A percentile compares a stretch with the other conserved stretches of the same genome.
phyloP scores from a whole-genome alignment of 2,113 vertebrate species.

The Sapajus apella region DNA sequence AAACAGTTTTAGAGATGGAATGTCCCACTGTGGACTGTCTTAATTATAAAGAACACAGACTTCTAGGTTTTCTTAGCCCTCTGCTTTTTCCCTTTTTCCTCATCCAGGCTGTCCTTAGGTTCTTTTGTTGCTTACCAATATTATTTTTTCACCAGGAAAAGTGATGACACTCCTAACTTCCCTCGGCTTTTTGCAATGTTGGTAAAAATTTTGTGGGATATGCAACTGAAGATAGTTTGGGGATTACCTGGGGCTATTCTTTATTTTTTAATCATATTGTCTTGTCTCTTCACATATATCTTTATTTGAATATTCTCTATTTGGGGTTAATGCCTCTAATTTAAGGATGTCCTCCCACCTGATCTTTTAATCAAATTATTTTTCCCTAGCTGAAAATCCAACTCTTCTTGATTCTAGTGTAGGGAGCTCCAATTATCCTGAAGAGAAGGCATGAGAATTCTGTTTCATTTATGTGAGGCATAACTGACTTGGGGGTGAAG shows the following conservation, averaged over 20 bases:
- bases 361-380: background rate
- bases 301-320: slow-evolving; percentile 22
- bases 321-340: background rate
- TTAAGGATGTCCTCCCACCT: background rate
- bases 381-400: background rate
- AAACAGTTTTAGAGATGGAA: slow-evolving; percentile 8
- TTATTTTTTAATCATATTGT: background rate
- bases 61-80: background rate
- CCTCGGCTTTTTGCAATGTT: background rate
- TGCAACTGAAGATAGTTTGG: background rate
- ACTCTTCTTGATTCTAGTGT: background rate
- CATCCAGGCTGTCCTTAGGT: background rate
- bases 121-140: background rate
- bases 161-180: background rate
- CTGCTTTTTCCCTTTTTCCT: background rate
- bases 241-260: background rate
- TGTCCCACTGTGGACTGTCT: background rate
- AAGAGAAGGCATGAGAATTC: background rate
- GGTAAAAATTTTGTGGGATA: background rate
- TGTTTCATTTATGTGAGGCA: background rate
- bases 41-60: background rate
- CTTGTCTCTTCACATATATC: background rate
- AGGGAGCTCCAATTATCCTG: background rate
- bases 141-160: background rate
- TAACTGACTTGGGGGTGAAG: background rate